Evolutionary conservation across 2,113 vertebrate species (phyloP), one percentile per base, ranked within the genome.

Genomic region (Mus pahari): DNA sequence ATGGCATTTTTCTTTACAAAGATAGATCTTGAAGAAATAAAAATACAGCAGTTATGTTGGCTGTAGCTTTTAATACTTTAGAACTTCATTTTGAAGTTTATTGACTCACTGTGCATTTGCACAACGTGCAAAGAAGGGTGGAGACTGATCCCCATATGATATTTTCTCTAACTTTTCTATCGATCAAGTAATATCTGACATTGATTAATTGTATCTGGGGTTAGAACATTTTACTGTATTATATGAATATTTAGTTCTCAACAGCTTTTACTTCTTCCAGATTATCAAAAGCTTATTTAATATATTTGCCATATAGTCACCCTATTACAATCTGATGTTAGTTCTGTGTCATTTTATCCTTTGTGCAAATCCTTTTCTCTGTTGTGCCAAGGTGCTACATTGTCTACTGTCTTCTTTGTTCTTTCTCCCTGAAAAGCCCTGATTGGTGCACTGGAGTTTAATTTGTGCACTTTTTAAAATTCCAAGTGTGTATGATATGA

Each of bases 21-120:
- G 1, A 58, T 42, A n/a, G 26, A 4, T 0, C 8, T 42, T 74
- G 2, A 4, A 16, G 12, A 39, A 22, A 66, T 28, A 48, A 31
- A 48, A 77, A 48, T 77, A 12, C 11, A 53, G 62, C 20, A 33
- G 10, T 64, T 33, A 33, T 1, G 4, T 12, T 66, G 7, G 26
- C 36, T 33, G 12, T 17, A 11, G 17, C 12, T 58, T 70, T 88
- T 48, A 60, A 22, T 70, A 14, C 9, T 60, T 3, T 2, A 31
- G 4, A 12, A 10, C 33, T 17, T 36, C 14, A 0, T 17, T 36
- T 70, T 66, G 31, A 66, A 66, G 64, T 66, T 66, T 66, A 66
- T 66, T 66, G 28, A 66, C 31, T 28, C 64, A 31, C 5, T 36
- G 68, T 17, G 28, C n/a, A 70, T n/a, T 68, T 42, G 20, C 2